Conservation (phyloP, 2,888 invertebrate genomes). For the Galeruca laticollis region DNA sequence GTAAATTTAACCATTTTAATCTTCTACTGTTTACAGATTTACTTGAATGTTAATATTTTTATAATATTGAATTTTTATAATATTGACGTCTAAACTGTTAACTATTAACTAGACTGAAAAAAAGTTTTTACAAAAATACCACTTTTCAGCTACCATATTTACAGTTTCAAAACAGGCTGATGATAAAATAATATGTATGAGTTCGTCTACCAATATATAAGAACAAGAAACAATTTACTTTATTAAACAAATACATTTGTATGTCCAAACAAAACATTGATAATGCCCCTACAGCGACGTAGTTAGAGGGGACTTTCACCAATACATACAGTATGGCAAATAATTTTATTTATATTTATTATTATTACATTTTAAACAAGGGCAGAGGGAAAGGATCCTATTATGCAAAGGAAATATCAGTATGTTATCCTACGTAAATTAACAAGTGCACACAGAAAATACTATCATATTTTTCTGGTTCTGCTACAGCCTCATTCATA, state of each 20-base stretch:
- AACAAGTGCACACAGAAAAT: too few species aligned
- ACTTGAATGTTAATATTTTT: too few species aligned
- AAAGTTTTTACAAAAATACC: background rate
- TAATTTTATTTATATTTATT: background rate
- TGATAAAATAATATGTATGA: background rate
- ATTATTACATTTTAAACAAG: too few species aligned
- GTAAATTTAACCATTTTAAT: slow-evolving; percentile 75
- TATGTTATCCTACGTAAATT: too few species aligned
- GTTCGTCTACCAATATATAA: background rate
- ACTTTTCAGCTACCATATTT: background rate
- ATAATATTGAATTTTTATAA: too few species aligned
- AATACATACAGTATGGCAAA: too few species aligned
- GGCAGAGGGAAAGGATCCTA: too few species aligned
- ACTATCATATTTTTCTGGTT: too few species aligned
- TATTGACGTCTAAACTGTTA: background rate
- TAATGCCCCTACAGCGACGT: background rate
- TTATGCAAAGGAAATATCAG: too few species aligned
- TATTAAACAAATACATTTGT: slow-evolving; percentile 1
- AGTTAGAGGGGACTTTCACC: background rate
- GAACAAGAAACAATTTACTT: background rate
- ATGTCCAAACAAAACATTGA: background rate
- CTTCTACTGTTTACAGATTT: background rate
- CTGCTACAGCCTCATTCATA: too few species aligned
- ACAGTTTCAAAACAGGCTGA: background rate
- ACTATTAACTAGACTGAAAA: background rate